Percentiles rank a stretch among this genome's conserved stretches.
Conservation (phyloP, 2,888 invertebrate genomes). For the Caenorhabditis sp. region DNA sequence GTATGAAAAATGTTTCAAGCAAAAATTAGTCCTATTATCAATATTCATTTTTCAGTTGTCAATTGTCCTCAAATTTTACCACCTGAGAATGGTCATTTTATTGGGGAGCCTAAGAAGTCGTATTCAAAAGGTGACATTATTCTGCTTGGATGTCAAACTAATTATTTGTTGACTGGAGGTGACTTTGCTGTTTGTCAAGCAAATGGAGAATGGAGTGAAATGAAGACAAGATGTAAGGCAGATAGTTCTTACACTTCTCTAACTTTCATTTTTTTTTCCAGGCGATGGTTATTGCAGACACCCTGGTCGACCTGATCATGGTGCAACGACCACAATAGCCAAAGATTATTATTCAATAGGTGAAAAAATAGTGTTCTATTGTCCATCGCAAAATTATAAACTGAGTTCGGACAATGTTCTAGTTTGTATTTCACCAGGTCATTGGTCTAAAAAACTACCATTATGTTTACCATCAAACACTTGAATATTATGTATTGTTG, state of each 20-base stretch:
- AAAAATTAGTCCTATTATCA: not conserved
- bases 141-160: slow-evolving; percentile 86
- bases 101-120: slow-evolving; percentile 43
- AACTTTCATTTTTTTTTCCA: slow-evolving; percentile 22
- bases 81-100: slow-evolving; percentile 51
- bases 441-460: slow-evolving; percentile 50
- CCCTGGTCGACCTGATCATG: slow-evolving; percentile 63
- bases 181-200: slow-evolving; percentile 90
- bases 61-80: slow-evolving; percentile 47
- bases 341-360: slow-evolving; percentile 65
- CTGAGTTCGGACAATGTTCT: slow-evolving; percentile 64
- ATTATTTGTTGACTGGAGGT: slow-evolving; percentile 87
- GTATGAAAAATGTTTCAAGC: slow-evolving; percentile 15
- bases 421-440: slow-evolving; percentile 55
- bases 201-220: slow-evolving; percentile 80
- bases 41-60: slow-evolving; percentile 39
- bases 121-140: slow-evolving; percentile 73
- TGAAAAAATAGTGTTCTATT: slow-evolving; percentile 67
- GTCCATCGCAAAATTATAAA: slow-evolving; percentile 55
- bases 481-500: slow-evolving; percentile 6
- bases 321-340: slow-evolving; percentile 57
- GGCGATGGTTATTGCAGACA: slow-evolving; percentile 55
- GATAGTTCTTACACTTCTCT: too few species aligned
- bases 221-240: slow-evolving; percentile 59
- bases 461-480: slow-evolving; percentile 46